A percentile compares a stretch with the other conserved stretches of the same genome.
Evolutionary conservation across 2,797 vertebrate species (phyloP).

Genomic region (Eleutherodactylus coqui): DNA sequence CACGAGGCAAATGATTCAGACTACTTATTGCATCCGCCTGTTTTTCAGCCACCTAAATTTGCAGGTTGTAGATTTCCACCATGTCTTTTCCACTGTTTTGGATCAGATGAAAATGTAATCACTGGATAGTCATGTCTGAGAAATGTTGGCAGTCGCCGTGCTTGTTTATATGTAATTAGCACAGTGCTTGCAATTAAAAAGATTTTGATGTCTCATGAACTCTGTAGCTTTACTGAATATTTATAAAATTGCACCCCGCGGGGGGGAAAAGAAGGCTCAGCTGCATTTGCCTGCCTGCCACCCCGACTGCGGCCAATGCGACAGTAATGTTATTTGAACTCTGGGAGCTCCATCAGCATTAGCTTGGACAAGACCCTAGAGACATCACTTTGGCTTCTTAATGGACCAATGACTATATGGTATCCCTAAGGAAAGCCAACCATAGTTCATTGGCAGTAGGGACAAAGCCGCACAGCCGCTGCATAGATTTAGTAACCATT

Average conservation of each 20-base stretch:
- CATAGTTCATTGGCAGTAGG: no score
- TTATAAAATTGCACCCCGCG: neutral
- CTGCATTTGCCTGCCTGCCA: neutral
- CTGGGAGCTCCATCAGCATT: neutral
- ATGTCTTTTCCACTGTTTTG: neutral
- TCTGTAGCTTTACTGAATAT: slow-evolving; percentile 14
- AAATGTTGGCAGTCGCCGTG: slow-evolving; percentile 17
- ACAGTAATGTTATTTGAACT: neutral
- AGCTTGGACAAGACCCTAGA: neutral
- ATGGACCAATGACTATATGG: neutral
- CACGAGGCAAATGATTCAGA: neutral
- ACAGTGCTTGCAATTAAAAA: slow-evolving; percentile 41
- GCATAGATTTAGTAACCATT: neutral
- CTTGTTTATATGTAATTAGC: slow-evolving; percentile 53
- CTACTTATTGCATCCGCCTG: no score
- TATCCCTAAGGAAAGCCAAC: neutral
- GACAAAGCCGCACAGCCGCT: no score
- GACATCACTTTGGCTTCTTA: neutral
- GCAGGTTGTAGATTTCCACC: neutral
- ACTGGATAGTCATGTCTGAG: slow-evolving; percentile 13
- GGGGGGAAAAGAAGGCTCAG: neutral
- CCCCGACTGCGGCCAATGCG: neutral
- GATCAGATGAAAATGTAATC: slow-evolving; percentile 20
- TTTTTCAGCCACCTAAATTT: no score
- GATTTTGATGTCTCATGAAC: slow-evolving; percentile 45